Evolutionary conservation across 2,888 invertebrate genomes (phyloP).

Genomic region (Argyresthia albistria): DNA sequence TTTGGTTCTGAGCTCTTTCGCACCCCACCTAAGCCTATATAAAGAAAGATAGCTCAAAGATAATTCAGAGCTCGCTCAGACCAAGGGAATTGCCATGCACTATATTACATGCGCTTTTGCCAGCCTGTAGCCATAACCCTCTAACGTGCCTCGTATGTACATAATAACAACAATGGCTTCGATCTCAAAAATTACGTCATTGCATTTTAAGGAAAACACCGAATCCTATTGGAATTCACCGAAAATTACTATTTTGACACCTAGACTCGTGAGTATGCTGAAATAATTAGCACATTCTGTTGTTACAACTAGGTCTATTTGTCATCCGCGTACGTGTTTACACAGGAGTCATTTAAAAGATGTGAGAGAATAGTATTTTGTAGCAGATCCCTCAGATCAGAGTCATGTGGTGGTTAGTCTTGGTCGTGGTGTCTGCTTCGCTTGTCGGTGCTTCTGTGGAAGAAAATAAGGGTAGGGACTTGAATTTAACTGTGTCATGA

Average conservation of each 20-base stretch:
- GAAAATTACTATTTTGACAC: conserved; percentile 20
- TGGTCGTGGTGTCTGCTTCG: conserved; percentile 16
- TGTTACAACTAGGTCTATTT: conserved; percentile 21
- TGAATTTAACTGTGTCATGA: no score
- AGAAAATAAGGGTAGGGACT: no score
- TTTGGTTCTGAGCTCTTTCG: no score
- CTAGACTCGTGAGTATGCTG: conserved; percentile 16
- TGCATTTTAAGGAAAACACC: neutral
- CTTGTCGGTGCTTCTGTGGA: no score
- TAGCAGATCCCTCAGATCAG: conserved; percentile 18
- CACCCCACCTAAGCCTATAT: no score
- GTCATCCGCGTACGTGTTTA: conserved; percentile 19
- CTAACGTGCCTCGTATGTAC: no score
- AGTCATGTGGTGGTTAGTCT: conserved; percentile 39
- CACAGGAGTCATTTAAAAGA: conserved; percentile 37
- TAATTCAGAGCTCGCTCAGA: no score
- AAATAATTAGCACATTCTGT: conserved; percentile 25
- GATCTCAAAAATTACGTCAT: neutral
- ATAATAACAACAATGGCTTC: no score
- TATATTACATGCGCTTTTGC: no score
- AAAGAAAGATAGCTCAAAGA: no score
- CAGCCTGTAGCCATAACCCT: no score
- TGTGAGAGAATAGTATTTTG: conserved; percentile 13
- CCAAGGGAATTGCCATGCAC: no score
- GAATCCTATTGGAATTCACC: neutral